phyloP scores from a whole-genome alignment of 2,888 invertebrate species.

The Agapetus fuscipes region DNA sequence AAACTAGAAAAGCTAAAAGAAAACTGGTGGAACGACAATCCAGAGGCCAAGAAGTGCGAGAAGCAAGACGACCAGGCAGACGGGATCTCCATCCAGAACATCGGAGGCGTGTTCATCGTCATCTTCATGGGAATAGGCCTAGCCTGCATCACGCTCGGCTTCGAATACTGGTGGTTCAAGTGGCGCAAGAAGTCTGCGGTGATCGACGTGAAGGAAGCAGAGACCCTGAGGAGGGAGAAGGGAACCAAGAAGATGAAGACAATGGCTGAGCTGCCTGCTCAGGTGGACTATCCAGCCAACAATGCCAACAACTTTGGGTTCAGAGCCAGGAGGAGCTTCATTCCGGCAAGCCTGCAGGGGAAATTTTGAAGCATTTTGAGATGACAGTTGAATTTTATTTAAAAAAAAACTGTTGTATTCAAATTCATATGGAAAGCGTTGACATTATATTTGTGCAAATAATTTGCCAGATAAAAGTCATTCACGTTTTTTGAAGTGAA shows the following conservation, averaged over 20 bases:
- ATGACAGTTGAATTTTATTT: no score
- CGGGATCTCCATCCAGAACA: constrained; percentile 95
- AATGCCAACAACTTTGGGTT: constrained; percentile 14
- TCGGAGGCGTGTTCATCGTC: constrained; percentile 96
- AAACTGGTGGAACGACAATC: constrained; percentile 92
- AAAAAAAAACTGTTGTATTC: no score
- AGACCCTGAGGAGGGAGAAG: constrained; percentile 11
- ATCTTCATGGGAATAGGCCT: constrained; percentile 92
- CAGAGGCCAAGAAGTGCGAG: constrained; percentile 65
- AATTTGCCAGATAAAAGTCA: no score
- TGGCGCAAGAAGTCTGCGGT: constrained; percentile 55
- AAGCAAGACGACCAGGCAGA: constrained; percentile 89
- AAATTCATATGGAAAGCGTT: no score
- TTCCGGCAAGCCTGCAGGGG: constrained; percentile 12
- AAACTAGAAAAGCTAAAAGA: constrained; percentile 90
- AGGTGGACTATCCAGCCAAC: constrained; percentile 1
- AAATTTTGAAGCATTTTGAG: no score
- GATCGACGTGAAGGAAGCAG: constrained; percentile 51
- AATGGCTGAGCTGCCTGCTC: constrained; percentile 2
- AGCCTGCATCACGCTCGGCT: constrained; percentile 81
- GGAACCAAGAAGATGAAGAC: constrained; percentile 14
- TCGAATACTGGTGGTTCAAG: constrained; percentile 93
- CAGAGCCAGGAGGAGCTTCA: constrained; percentile 17
- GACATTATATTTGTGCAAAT: no score
- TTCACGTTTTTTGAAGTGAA: no score